Conservation (phyloP, 92 coral and sea anemone species). For the Epizoanthus fatuus region DNA sequence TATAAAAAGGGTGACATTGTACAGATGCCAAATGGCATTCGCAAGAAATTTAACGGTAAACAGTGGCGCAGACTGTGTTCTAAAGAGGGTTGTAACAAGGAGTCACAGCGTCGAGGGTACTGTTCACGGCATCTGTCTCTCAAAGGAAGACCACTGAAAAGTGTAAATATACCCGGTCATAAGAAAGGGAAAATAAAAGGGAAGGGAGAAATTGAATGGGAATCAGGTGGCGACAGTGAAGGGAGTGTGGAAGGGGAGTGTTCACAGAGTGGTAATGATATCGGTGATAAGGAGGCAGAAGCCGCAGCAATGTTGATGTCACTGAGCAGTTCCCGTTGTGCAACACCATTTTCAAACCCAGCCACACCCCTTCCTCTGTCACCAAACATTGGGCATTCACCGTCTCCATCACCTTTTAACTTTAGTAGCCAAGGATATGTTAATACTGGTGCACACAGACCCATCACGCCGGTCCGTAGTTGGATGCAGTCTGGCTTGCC, state of each 20-base stretch:
- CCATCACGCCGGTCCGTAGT: slow-evolving; percentile 72
- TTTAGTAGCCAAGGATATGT: slow-evolving; percentile 58
- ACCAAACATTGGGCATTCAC: slow-evolving; percentile 77
- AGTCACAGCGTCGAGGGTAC: slow-evolving; percentile 96
- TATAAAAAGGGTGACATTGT: slow-evolving; percentile 98
- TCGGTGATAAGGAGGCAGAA: slow-evolving; percentile 86
- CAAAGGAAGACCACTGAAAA: slow-evolving; percentile 90
- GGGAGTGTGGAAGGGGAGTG: slow-evolving; percentile 98
- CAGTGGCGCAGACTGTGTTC: slow-evolving; percentile 99
- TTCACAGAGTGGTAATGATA: slow-evolving; percentile 27
- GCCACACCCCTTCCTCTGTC: slow-evolving; percentile 94
- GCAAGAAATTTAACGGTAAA: slow-evolving; percentile 97
- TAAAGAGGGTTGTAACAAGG: slow-evolving; percentile 94
- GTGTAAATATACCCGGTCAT: slow-evolving; percentile 90
- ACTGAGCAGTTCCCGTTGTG: slow-evolving; percentile 91
- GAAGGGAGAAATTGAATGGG: slow-evolving; percentile 97
- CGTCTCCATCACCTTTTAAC: slow-evolving; percentile 85
- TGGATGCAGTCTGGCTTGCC: slow-evolving; percentile 79
- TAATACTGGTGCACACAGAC: slow-evolving; percentile 70
- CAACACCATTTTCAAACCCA: slow-evolving; percentile 93
- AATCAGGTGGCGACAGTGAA: slow-evolving; percentile 98
- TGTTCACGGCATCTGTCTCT: slow-evolving; percentile 97
- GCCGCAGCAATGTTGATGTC: slow-evolving; percentile 96
- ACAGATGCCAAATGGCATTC: slow-evolving; percentile 93
- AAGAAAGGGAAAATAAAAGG: slow-evolving; percentile 88